Percentiles rank a stretch among this genome's conserved stretches.
phyloP scores from a whole-genome alignment of 64 coral and sea anemone genomes.

The Catalaphyllia jardinei region DNA sequence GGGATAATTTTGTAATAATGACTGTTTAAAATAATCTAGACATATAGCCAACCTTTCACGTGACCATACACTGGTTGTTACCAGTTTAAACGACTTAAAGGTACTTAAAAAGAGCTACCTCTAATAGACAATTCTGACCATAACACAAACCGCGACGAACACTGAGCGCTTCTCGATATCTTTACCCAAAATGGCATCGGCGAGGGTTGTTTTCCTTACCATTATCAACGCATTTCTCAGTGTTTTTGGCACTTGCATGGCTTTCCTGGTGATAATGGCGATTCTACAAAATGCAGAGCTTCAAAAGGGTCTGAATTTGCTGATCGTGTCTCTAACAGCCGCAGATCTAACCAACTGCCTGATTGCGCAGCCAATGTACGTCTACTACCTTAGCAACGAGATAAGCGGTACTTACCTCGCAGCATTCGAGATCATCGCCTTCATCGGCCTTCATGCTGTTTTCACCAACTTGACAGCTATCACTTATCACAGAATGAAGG shows the following conservation, averaged over 20 bases:
- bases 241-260: background rate
- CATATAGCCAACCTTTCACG: too few species aligned
- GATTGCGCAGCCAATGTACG: constrained; percentile 23
- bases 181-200: background rate
- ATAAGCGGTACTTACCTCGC: background rate
- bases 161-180: background rate
- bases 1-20: too few species aligned
- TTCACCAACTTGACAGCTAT: constrained; percentile 11
- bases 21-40: too few species aligned
- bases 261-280: background rate
- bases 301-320: constrained; percentile 39
- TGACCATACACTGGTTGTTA: too few species aligned
- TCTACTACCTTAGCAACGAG: constrained; percentile 1
- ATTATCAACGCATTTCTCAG: background rate
- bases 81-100: too few species aligned
- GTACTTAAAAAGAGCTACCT: background rate
- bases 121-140: background rate
- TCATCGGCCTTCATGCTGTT: constrained; percentile 31
- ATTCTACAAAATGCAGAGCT: constrained; percentile 2
- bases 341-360: constrained; percentile 23
- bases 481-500: constrained; percentile 37
- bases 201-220: background rate
- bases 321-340: constrained; percentile 22
- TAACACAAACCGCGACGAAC: background rate
- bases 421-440: constrained; percentile 19